Base-by-base conservation (phyloP, 1,140 invertebrate genomes). In the Popillia japonica region DNA sequence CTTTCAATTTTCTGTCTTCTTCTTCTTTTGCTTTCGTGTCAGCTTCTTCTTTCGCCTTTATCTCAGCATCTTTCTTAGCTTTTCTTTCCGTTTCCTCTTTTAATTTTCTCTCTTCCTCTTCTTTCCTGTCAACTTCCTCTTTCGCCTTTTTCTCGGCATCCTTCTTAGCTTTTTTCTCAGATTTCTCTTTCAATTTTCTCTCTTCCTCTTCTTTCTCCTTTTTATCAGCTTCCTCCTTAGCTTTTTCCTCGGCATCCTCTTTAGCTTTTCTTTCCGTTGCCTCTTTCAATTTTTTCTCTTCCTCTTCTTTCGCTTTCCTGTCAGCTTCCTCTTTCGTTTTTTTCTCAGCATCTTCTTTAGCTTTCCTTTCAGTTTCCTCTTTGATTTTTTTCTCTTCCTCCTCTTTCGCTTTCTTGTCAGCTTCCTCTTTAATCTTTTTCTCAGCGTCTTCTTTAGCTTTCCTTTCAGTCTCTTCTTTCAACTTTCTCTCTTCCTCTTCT, bases 391-490 rank as follows among this genome's bases (percentile, higher is more conserved):
- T 77, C 75, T 79, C 76, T 79, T 48, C 27, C 17, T 78, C 79
- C 68, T 81, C 80, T 77, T 78, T 59, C 40, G 82, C 77, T 78
- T 83, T 79, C 22, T 77, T 79, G 74, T 79, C 77, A 75, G 42
- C 78, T 77, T 79, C 82, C 74, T 81, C 79, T 64, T 79, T 64
- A 77, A 77, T 41, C 44, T 81, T 20, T 78, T 79, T 81, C 55
- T 79, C 40, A 79, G 82, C 77, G 78, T 82, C 72, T 73, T 83
- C 78, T 73, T 80, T 81, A 11, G 59, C 40, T 68, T 80, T 79
- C 23, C 80, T 81, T 40, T 79, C 42, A 79, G 82, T 77, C 77
- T 82, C 76, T 64, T 82, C 77, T 64, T 80, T 81, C 22, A 0
- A 7, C 17, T 55, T 55, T 59, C 79, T 77, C 14, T 68, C 82